phyloP scores from a whole-genome alignment of 2,888 invertebrate species.

The Elysia crispata region DNA sequence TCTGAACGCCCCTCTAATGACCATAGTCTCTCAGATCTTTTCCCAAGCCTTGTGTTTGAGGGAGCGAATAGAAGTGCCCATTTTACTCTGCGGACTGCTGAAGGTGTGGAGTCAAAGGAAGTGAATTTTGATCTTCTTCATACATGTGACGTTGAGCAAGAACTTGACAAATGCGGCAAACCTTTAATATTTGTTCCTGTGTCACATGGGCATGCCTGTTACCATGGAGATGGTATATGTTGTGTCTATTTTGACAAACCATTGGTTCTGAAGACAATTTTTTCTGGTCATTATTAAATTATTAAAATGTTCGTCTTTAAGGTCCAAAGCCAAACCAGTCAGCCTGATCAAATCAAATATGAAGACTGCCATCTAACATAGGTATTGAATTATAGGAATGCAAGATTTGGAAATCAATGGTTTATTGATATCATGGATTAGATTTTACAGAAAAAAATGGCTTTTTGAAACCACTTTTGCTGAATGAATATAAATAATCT shows the following conservation, averaged over 20 bases:
- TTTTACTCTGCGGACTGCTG: conserved; percentile 61
- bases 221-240: conserved; percentile 53
- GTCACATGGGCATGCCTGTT: conserved; percentile 47
- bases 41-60: conserved; percentile 1
- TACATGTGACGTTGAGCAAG: conserved; percentile 51
- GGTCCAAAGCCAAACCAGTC: too few species aligned
- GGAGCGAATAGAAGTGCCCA: conserved; percentile 61
- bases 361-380: too few species aligned
- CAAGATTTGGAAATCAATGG: too few species aligned
- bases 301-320: too few species aligned
- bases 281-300: conserved; percentile 50
- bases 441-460: too few species aligned
- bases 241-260: conserved; percentile 53
- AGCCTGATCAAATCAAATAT: too few species aligned
- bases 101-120: conserved; percentile 52
- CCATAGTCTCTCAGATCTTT: conserved; percentile 7
- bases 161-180: background rate
- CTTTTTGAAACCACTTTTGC: too few species aligned
- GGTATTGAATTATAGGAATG: too few species aligned
- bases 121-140: conserved; percentile 56
- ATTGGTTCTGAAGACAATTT: conserved; percentile 41
- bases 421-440: too few species aligned
- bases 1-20: background rate
- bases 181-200: conserved; percentile 39
- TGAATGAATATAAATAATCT: too few species aligned